Evolutionary conservation across 2,797 vertebrate genomes (phyloP).

Genomic region (Enteromius viviparus): DNA sequence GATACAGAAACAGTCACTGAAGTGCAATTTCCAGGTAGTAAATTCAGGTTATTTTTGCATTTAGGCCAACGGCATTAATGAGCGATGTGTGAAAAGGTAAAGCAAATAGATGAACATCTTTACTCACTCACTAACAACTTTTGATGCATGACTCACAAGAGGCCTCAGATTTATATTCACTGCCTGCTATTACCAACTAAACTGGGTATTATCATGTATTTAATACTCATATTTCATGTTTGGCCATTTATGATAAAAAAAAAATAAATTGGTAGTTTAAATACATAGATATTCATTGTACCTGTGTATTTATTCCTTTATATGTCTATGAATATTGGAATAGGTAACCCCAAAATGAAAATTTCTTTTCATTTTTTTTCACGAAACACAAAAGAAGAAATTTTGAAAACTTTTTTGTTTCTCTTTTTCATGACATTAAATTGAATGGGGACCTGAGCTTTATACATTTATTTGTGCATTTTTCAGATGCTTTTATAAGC

Average conservation of each 20-base stretch:
- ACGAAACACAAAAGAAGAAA: background rate
- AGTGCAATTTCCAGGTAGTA: background rate
- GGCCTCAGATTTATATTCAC: background rate
- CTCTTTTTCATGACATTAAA: background rate
- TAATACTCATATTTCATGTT: background rate
- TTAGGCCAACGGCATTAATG: constrained; percentile 29
- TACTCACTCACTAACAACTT: background rate
- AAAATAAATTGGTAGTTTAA: background rate
- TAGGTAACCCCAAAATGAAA: background rate
- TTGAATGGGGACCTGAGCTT: background rate
- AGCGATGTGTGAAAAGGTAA: background rate
- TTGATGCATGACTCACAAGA: background rate
- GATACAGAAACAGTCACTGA: background rate
- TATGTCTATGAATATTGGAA: background rate
- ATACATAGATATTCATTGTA: background rate
- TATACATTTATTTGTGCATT: background rate
- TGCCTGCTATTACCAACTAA: background rate
- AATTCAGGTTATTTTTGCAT: background rate
- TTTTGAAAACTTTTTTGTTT: background rate
- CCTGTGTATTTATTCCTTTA: no score
- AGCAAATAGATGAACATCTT: background rate
- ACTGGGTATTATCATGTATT: background rate
- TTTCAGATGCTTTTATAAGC: background rate
- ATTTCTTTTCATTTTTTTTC: background rate
- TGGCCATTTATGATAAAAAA: background rate